Conservation (phyloP, 1,140 invertebrate genomes). For the Drosophila micromelanica region DNA sequence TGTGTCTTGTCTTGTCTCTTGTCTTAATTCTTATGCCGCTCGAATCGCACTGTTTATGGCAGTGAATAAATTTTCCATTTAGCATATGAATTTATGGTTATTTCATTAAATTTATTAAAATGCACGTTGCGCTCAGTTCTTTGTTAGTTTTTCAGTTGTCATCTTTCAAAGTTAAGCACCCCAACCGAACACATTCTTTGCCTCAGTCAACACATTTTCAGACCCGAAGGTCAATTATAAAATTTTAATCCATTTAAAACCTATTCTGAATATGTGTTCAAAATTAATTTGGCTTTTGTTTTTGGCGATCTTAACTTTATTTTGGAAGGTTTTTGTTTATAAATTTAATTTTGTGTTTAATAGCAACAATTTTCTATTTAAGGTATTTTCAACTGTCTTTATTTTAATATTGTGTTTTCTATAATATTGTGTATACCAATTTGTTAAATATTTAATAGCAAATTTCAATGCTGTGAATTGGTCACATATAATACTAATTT, state of each 20-base stretch:
- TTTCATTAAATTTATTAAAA: conserved; percentile 74
- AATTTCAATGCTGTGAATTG: neutral
- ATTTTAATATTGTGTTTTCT: neutral
- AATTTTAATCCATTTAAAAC: neutral
- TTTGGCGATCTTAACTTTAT: too few relatives aligned
- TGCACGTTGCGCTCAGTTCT: conserved; percentile 49
- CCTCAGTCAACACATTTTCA: neutral
- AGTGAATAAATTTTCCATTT: conserved; percentile 67
- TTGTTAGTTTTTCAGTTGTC: conserved; percentile 35
- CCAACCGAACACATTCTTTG: conserved; percentile 6
- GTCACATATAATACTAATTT: conserved; percentile 6
- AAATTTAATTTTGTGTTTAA: too few relatives aligned
- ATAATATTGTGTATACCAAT: neutral
- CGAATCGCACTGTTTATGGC: conserved; percentile 71
- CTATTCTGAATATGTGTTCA: neutral
- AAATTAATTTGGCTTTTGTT: too few relatives aligned
- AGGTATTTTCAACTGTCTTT: too few relatives aligned
- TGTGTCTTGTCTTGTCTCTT: conserved; percentile 23
- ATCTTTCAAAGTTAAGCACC: conserved; percentile 40
- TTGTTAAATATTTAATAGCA: conserved; percentile 3
- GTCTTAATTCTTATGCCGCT: conserved; percentile 54
- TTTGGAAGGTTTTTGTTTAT: too few relatives aligned
- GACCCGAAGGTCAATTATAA: conserved; percentile 13
- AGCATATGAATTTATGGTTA: conserved; percentile 68
- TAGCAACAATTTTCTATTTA: too few relatives aligned